Conservation (phyloP, 2,113 vertebrate species). For the Entelurus aequoreus region DNA sequence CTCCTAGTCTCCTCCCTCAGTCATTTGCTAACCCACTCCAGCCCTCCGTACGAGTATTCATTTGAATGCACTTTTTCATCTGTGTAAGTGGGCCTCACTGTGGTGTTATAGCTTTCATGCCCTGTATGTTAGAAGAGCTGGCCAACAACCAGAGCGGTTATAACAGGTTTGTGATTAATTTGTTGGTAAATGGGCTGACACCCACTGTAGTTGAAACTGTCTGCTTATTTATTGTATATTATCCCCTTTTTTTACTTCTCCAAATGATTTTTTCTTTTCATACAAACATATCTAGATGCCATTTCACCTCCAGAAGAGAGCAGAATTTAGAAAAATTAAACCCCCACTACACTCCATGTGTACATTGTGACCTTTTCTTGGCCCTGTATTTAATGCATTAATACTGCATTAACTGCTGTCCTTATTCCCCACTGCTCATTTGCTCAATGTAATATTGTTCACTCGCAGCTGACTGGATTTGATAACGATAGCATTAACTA, state of each 20-base stretch:
- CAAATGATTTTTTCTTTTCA: constrained; percentile 6
- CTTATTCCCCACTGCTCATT: constrained; percentile 28
- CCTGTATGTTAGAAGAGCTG: constrained; percentile 14
- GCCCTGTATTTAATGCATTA: constrained; percentile 51
- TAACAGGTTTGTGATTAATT: constrained; percentile 36
- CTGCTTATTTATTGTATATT: constrained; percentile 35
- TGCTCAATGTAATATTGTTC: constrained; percentile 12
- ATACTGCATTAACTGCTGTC: constrained; percentile 39
- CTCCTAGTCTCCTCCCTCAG: constrained; percentile 26
- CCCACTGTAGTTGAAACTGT: constrained; percentile 28
- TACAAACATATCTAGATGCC: constrained; percentile 24
- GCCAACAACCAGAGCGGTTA: constrained; percentile 13
- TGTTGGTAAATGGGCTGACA: constrained; percentile 39
- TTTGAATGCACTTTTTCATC: constrained; percentile 17
- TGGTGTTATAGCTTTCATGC: background rate
- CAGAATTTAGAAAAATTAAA: constrained; percentile 25
- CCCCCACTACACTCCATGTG: constrained; percentile 10
- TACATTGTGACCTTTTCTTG: constrained; percentile 25
- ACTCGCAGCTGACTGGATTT: constrained; percentile 31
- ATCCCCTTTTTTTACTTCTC: constrained; percentile 15
- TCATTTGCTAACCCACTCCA: constrained; percentile 10
- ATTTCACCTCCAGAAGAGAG: constrained; percentile 38
- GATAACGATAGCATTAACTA: constrained; percentile 37
- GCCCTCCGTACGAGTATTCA: constrained; percentile 12
- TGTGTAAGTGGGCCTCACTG: constrained; percentile 18